Conservation (phyloP, 2,797 vertebrate genomes). For the Linurgus olivaceus region DNA sequence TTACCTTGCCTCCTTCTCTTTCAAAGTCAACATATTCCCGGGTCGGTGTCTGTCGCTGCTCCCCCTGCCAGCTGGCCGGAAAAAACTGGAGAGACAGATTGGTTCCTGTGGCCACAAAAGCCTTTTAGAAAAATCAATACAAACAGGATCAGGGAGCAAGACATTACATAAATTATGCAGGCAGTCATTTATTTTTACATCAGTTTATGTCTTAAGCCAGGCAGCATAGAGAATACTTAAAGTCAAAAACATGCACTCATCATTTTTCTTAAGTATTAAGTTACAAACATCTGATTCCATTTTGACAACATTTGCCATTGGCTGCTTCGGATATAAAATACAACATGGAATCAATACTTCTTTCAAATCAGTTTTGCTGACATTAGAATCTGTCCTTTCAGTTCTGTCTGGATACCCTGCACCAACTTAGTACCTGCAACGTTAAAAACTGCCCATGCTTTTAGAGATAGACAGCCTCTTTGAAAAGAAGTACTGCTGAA, state of each 20-base stretch:
- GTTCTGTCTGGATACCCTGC: slow-evolving; percentile 45
- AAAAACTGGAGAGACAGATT: slow-evolving; percentile 99
- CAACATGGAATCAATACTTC: slow-evolving; percentile 87
- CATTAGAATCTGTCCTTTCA: slow-evolving; percentile 68
- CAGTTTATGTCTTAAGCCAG: slow-evolving; percentile 81
- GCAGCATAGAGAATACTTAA: slow-evolving; percentile 76
- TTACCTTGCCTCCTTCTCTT: slow-evolving; percentile 97
- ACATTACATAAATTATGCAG: slow-evolving; percentile 89
- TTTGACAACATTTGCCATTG: slow-evolving; percentile 87
- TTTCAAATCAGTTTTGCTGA: slow-evolving; percentile 84
- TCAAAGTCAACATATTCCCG: slow-evolving; percentile 98
- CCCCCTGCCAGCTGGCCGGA: slow-evolving; percentile 95
- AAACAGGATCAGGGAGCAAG: slow-evolving; percentile 88
- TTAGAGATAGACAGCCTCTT: background rate
- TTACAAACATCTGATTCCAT: slow-evolving; percentile 98
- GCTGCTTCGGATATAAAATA: slow-evolving; percentile 82
- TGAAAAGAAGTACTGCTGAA: background rate
- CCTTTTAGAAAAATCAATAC: slow-evolving; percentile 94
- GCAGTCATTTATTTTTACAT: slow-evolving; percentile 90
- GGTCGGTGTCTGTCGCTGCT: slow-evolving; percentile 94
- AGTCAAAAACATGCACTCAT: slow-evolving; percentile 86
- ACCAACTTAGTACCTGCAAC: slow-evolving; percentile 22
- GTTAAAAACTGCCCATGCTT: background rate
- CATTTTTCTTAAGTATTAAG: slow-evolving; percentile 95
- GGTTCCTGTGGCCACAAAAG: slow-evolving; percentile 99